Percentiles rank a stretch among this genome's conserved stretches.
Evolutionary conservation across 1,140 invertebrate genomes (phyloP).

Genomic region (Zaprionus tsacasi): DNA sequence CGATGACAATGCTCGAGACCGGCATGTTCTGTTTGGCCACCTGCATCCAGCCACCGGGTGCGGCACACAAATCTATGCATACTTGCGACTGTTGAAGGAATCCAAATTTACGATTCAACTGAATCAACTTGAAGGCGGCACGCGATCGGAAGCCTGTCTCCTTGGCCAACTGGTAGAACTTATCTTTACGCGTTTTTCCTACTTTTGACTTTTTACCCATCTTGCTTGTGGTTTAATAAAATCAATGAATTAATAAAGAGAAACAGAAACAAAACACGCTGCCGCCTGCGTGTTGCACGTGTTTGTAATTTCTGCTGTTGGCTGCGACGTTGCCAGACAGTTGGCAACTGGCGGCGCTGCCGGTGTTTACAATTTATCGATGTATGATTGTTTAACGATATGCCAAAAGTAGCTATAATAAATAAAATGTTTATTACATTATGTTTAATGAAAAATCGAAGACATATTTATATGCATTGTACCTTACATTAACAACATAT

Average conservation of each 20-base stretch:
- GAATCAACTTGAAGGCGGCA: constrained; percentile 99
- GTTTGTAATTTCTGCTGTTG: constrained; percentile 31
- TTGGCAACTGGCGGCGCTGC: constrained; percentile 14
- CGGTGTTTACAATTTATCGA: constrained; percentile 11
- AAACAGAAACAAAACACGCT: constrained; percentile 45
- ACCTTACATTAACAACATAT: neutral
- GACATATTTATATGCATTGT: neutral
- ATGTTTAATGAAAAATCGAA: neutral
- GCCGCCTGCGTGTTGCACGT: constrained; percentile 35
- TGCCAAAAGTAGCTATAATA: neutral
- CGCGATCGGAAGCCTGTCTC: constrained; percentile 98
- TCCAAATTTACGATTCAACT: constrained; percentile 98
- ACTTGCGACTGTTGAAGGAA: constrained; percentile 98
- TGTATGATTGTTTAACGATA: neutral
- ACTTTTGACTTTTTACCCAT: constrained; percentile 99
- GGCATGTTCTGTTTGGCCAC: constrained; percentile 99
- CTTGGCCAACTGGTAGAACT: constrained; percentile 99
- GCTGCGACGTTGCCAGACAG: constrained; percentile 22
- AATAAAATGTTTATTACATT: neutral
- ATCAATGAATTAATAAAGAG: constrained; percentile 16
- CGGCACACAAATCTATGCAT: constrained; percentile 99
- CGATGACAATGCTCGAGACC: constrained; percentile 96
- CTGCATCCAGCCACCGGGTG: constrained; percentile 99
- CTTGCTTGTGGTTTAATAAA: constrained; percentile 68
- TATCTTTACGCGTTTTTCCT: constrained; percentile 99